phyloP scores from a whole-genome alignment of 2,113 vertebrate species.

The Erythrocercus mccallii region DNA sequence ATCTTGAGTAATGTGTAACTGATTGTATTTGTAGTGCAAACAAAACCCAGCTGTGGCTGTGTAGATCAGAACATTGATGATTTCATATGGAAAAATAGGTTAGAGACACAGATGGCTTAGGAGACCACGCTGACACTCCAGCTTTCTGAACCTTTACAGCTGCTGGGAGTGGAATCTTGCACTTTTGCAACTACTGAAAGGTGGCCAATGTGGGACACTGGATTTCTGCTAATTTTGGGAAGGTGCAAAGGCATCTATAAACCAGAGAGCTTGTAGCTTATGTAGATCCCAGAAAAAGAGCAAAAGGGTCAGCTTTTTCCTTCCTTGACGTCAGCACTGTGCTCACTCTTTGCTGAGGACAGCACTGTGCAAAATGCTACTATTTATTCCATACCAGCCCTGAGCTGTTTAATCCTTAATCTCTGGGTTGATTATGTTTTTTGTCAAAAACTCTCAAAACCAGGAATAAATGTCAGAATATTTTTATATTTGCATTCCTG shows the following conservation, averaged over 20 bases:
- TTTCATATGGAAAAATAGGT: not conserved
- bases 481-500: conserved; percentile 40
- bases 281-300: not conserved
- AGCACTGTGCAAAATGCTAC: not conserved
- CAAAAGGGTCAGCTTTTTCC: not conserved
- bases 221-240: not conserved
- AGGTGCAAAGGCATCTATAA: not conserved
- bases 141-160: not conserved
- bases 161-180: not conserved
- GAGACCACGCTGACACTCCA: not conserved
- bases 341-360: not conserved
- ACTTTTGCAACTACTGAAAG: not conserved
- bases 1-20: not conserved
- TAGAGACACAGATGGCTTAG: not conserved
- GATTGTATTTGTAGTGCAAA: not conserved
- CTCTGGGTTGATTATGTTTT: conserved; percentile 31
- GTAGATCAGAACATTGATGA: conserved; percentile 1
- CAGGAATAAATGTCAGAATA: conserved; percentile 59
- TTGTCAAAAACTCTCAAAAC: conserved; percentile 31
- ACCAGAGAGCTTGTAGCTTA: not conserved
- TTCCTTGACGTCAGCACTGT: not conserved
- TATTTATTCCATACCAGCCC: conserved; percentile 33
- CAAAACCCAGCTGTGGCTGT: not conserved
- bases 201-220: not conserved
- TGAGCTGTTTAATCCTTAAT: conserved; percentile 53